Conservation (phyloP, 1,140 invertebrate genomes). For the Meteorus sp. region DNA sequence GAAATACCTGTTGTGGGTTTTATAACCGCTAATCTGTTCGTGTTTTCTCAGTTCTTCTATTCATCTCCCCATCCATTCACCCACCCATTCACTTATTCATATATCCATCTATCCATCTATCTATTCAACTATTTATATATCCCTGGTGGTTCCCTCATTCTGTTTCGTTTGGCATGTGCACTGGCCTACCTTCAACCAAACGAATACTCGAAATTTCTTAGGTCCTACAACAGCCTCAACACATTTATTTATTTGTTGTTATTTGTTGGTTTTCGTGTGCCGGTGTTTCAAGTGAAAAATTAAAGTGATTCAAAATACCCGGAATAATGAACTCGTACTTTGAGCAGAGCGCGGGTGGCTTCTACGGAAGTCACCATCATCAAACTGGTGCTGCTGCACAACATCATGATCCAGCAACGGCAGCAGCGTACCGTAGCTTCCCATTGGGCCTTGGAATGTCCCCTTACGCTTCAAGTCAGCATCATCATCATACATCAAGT, state of each 20-base stretch:
- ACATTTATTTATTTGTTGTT: no score
- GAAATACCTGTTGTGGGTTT: slow-evolving; percentile 6
- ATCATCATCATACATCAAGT: slow-evolving; percentile 75
- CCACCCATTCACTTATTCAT: no score
- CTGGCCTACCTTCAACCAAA: no score
- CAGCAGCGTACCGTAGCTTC: slow-evolving; percentile 75
- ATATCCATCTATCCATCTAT: background rate
- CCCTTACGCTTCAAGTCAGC: slow-evolving; percentile 74
- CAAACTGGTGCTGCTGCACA: slow-evolving; percentile 72
- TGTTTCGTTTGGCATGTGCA: no score
- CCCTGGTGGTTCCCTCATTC: no score
- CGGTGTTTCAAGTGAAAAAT: slow-evolving; percentile 47
- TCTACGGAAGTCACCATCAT: slow-evolving; percentile 87
- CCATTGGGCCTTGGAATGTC: slow-evolving; percentile 83
- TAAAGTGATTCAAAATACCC: slow-evolving; percentile 45
- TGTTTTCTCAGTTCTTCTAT: no score
- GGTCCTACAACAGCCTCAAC: no score
- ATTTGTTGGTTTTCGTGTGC: slow-evolving; percentile 37
- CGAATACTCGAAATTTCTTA: no score
- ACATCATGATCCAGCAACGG: slow-evolving; percentile 67
- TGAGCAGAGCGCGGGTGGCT: slow-evolving; percentile 80
- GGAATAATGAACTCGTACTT: slow-evolving; percentile 90
- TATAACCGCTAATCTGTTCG: background rate
- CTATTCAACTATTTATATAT: no score
- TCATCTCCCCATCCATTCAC: no score